Percentiles rank a stretch among this genome's conserved stretches.
Evolutionary conservation across 30 jellyfish, hydroid and myxozoan genomes (phyloP).

Genomic region (Aurelia sp.): DNA sequence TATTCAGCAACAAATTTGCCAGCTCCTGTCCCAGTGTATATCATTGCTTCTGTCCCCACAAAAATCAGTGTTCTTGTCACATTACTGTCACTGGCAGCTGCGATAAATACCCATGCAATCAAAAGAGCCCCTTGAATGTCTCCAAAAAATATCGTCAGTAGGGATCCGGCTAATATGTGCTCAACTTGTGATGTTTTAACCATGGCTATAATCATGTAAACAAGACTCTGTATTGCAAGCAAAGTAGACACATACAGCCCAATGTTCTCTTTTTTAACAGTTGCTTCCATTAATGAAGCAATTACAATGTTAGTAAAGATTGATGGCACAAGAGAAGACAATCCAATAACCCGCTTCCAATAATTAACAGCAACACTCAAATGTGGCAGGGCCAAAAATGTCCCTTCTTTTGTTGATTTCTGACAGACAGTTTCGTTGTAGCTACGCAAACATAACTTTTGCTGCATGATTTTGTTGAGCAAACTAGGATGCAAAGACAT

Average conservation of each 20-base stretch:
- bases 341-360: slow-evolving; percentile 8
- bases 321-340: slow-evolving; percentile 16
- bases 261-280: slow-evolving; percentile 17
- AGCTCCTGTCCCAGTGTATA: slow-evolving; percentile 18
- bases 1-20: slow-evolving; percentile 16
- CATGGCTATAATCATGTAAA: slow-evolving; percentile 20
- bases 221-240: slow-evolving; percentile 48
- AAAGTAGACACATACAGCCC: slow-evolving; percentile 36
- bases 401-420: not conserved
- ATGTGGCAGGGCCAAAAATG: not conserved
- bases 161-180: slow-evolving; percentile 30
- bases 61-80: slow-evolving; percentile 35
- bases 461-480: slow-evolving; percentile 1
- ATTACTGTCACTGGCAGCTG: slow-evolving; percentile 12
- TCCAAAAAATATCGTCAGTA: slow-evolving; percentile 40
- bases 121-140: slow-evolving; percentile 47
- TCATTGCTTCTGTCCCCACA: slow-evolving; percentile 32
- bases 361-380: not conserved
- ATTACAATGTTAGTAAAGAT: not conserved
- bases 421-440: slow-evolving; percentile 7
- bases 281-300: slow-evolving; percentile 14
- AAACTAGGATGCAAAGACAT: slow-evolving; percentile 7
- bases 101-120: slow-evolving; percentile 34
- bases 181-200: slow-evolving; percentile 12
- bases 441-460: slow-evolving; percentile 21